These are phyloP conservation scores for Heterodera filipjevi DNA, from an alignment of 2,888 invertebrate genomes.

Conservation along the genomic window DNA sequence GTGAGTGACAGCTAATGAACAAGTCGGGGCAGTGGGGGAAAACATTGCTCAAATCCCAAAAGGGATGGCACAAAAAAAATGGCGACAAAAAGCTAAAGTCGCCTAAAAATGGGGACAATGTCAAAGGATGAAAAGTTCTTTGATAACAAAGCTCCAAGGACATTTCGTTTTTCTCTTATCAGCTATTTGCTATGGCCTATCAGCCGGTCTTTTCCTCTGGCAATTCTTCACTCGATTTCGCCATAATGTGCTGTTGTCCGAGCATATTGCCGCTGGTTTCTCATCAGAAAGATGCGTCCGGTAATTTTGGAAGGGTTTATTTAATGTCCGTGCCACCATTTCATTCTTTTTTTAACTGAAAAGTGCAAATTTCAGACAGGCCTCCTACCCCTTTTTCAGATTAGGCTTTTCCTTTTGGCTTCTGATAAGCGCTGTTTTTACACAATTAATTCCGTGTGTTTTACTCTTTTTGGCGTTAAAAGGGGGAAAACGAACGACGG, in stretches of 20 bases:
- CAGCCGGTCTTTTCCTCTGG: slow-evolving; percentile 44
- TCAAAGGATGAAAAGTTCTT: no score
- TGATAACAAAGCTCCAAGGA: slow-evolving; percentile 3
- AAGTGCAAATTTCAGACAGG: background rate
- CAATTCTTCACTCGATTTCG: slow-evolving; percentile 47
- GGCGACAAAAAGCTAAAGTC: no score
- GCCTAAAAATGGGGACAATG: no score
- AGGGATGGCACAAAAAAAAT: no score
- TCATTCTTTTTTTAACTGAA: no score
- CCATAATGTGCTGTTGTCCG: slow-evolving; percentile 47
- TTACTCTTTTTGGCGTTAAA: slow-evolving; percentile 31
- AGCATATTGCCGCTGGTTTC: slow-evolving; percentile 48
- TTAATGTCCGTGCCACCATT: no score
- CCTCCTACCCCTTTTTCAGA: slow-evolving; percentile 27
- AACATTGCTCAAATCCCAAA: no score
- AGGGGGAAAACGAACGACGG: slow-evolving; percentile 15
- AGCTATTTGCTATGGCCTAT: slow-evolving; percentile 47
- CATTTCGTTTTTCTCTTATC: slow-evolving; percentile 12
- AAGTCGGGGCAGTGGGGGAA: no score
- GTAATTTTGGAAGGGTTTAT: slow-evolving; percentile 16
- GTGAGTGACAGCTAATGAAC: slow-evolving; percentile 36
- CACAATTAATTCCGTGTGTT: slow-evolving; percentile 37
- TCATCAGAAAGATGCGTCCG: slow-evolving; percentile 39
- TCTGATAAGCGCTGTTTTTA: slow-evolving; percentile 28
- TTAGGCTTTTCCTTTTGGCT: slow-evolving; percentile 45